phyloP scores from a whole-genome alignment of 2,797 vertebrate species.

The Catostomus latipinnis region DNA sequence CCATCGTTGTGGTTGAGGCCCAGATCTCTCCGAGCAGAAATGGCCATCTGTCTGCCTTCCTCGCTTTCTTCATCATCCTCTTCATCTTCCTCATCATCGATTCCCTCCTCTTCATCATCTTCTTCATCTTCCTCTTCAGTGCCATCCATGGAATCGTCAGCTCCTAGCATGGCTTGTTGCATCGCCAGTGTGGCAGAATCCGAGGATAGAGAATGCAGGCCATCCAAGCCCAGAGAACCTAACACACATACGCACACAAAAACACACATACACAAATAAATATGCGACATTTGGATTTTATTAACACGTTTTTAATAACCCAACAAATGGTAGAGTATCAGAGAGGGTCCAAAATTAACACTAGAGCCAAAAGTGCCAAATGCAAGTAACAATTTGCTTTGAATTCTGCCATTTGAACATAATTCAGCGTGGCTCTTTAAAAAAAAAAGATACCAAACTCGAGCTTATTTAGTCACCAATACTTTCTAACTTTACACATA shows the following conservation, averaged over 20 bases:
- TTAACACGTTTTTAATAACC: too few species aligned
- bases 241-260: constrained; percentile 14
- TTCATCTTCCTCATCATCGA: constrained; percentile 81
- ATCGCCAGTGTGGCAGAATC: constrained; percentile 95
- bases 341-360: too few species aligned
- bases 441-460: too few species aligned
- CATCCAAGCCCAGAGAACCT: constrained; percentile 92
- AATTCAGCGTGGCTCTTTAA: too few species aligned
- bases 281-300: not conserved
- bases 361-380: too few species aligned
- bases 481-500: too few species aligned
- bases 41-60: constrained; percentile 80
- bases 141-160: constrained; percentile 91
- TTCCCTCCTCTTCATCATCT: constrained; percentile 88
- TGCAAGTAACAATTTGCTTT: too few species aligned
- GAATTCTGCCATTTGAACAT: too few species aligned
- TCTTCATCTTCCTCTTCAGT: constrained; percentile 95
- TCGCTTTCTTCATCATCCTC: constrained; percentile 85
- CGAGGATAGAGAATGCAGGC: constrained; percentile 91
- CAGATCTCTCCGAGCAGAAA: constrained; percentile 79
- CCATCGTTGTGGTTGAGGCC: constrained; percentile 93
- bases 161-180: constrained; percentile 96
- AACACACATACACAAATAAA: not conserved
- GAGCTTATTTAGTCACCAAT: too few species aligned
- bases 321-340: too few species aligned